phyloP scores from a whole-genome alignment of 2,113 vertebrate genomes.

The Odontophorus gujanensis region DNA sequence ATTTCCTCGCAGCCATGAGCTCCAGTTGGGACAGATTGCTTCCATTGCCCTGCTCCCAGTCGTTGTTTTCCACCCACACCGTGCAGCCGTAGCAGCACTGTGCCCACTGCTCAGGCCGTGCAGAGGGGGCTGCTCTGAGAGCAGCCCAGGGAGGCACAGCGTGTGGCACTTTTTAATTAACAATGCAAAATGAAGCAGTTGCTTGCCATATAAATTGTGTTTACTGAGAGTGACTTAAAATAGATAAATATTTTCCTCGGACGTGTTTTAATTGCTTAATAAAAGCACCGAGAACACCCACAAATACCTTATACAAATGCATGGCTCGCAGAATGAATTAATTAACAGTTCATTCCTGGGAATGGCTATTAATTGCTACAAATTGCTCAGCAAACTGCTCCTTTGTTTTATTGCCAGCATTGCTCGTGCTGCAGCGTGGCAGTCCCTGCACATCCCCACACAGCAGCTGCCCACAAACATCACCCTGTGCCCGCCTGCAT shows the following conservation, averaged over 20 bases:
- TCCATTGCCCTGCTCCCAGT: neutral
- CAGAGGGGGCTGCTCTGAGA: neutral
- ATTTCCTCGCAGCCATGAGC: neutral
- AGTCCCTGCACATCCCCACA: neutral
- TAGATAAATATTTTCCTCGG: constrained; percentile 71
- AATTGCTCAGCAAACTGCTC: constrained; percentile 32
- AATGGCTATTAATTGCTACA: constrained; percentile 59
- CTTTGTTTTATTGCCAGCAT: constrained; percentile 15
- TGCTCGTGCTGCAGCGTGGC: neutral
- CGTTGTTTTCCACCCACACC: neutral
- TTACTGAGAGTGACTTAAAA: constrained; percentile 57
- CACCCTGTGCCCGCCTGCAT: neutral
- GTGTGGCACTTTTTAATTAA: constrained; percentile 53
- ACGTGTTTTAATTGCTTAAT: constrained; percentile 63
- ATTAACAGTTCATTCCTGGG: constrained; percentile 62
- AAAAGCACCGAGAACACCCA: constrained; percentile 60
- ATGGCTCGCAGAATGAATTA: constrained; percentile 62
- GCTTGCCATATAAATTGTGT: constrained; percentile 43
- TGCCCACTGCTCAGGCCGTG: neutral
- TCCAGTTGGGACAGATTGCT: neutral
- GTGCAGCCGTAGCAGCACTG: neutral
- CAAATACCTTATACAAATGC: constrained; percentile 68
- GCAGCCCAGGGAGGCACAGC: constrained; percentile 1
- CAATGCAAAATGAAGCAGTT: constrained; percentile 47
- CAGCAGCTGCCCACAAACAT: neutral